phyloP scores from a whole-genome alignment of 2,113 vertebrate genomes.

The Lophochroa leadbeateri region DNA sequence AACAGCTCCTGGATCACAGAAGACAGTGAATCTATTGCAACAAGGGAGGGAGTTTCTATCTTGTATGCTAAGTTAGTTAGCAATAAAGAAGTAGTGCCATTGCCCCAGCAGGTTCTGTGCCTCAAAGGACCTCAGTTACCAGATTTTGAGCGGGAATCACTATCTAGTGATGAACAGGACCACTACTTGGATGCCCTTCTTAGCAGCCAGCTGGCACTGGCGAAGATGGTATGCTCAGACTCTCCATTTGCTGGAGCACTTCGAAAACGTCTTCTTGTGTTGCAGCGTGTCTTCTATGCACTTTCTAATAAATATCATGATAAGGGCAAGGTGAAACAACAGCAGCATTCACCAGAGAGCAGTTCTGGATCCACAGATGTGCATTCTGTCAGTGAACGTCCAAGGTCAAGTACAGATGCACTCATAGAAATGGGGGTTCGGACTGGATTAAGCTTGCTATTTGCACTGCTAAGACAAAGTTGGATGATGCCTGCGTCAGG shows the following conservation, averaged over 20 bases:
- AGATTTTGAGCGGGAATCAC: conserved; percentile 95
- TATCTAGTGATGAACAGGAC: conserved; percentile 97
- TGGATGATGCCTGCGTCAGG: conserved; percentile 89
- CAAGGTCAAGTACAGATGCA: conserved; percentile 91
- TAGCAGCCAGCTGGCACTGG: conserved; percentile 94
- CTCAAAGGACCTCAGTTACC: conserved; percentile 98
- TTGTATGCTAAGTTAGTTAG: conserved; percentile 90
- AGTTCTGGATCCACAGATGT: conserved; percentile 86
- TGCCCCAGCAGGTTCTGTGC: conserved; percentile 96
- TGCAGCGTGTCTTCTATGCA: conserved; percentile 96
- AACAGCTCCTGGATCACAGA: conserved; percentile 99
- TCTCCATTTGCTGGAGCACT: conserved; percentile 94
- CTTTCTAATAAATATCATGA: conserved; percentile 98
- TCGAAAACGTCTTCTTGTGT: conserved; percentile 90
- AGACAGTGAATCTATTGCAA: conserved; percentile 97
- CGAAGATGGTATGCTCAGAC: conserved; percentile 98
- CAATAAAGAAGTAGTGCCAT: conserved; percentile 95
- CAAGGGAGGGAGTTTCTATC: conserved; percentile 91
- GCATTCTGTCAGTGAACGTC: conserved; percentile 92
- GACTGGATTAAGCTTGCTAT: conserved; percentile 92
- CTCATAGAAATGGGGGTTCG: conserved; percentile 97
- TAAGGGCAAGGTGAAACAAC: conserved; percentile 95
- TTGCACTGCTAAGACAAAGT: conserved; percentile 93
- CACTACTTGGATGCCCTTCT: conserved; percentile 98
- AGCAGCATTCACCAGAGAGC: conserved; percentile 93